Base-by-base conservation (phyloP, 2,797 vertebrate genomes). In the Pogonophryne albipinna region DNA sequence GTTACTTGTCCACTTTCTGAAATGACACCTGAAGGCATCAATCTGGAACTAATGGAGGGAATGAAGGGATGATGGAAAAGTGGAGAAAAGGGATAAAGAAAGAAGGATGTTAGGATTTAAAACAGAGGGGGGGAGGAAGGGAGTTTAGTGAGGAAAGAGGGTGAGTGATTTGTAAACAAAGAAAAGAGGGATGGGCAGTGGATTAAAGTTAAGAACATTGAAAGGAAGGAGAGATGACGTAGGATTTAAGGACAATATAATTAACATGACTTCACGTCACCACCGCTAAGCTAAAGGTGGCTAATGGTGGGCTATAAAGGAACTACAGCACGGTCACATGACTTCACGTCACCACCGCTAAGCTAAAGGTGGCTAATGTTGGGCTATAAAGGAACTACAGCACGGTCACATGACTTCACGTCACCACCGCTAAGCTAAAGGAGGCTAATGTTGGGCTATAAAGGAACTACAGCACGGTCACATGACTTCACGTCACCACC, bases 21-120 rank as follows among this genome's bases (percentile, higher is more conserved):
- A 79, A 84, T 62, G 74, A 68, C 71, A 78, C 74, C 71, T 80
- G 74, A 78, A 85, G 74, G 77, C 74, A 78, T 80, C 77, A 61
- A 38, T 80, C 47, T 76, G 74, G 74, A 66, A 71, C 68, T 72
- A 76, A 83, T 71, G 63, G 73, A 71, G 34, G 55, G 72, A 71
- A 83, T 67, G 63, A 70, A 71, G 34, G 55, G 72, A 71, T 52
- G 51, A 46, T 6, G 20, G 53, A 23, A 23, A 50, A 3, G 63
- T 31, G 53, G n/a, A 19, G 20, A 16, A 45, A 0, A 20, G 51
- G 34, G 7, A 38, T 38, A 38, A 38, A n/a, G 20, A 45, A 42
- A 45, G 45, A 56, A 17, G 27, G 31, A 23, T 56, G 13, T 31
- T 17, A 27, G 68, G 56, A 61, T n/a, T 16, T 4, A 20, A 16